Percentiles rank a stretch among this genome's conserved stretches.
Evolutionary conservation across 2,113 vertebrate genomes (phyloP).

Genomic region (Apodemus speciosus): DNA sequence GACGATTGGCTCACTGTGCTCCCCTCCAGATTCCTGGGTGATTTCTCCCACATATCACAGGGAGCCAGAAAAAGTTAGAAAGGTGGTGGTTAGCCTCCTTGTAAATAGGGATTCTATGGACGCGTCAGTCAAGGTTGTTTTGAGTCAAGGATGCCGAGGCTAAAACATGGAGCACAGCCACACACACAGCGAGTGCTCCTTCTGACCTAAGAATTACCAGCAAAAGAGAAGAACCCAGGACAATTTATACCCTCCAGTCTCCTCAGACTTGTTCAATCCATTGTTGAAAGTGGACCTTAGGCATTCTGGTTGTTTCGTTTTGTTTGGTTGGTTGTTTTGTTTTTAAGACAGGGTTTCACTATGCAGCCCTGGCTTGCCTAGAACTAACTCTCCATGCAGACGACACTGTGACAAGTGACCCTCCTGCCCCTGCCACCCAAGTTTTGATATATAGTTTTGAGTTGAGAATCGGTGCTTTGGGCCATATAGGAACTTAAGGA

Average conservation of each 20-base stretch:
- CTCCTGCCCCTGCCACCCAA: not conserved
- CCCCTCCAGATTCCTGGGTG: not conserved
- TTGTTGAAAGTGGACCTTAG: not conserved
- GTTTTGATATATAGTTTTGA: not conserved
- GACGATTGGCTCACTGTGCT: not conserved
- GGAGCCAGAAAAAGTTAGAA: slow-evolving; percentile 5
- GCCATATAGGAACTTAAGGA: not conserved
- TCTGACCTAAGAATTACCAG: not conserved
- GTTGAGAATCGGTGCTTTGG: slow-evolving; percentile 8
- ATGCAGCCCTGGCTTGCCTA: not conserved
- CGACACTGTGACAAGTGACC: not conserved
- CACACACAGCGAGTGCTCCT: not conserved
- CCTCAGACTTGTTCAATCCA: not conserved
- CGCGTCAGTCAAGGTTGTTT: slow-evolving; percentile 9
- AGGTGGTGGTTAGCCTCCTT: not conserved
- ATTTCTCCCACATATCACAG: not conserved
- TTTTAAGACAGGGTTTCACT: not conserved
- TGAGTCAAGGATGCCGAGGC: not conserved
- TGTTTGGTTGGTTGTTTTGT: not conserved
- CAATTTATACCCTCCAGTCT: not conserved
- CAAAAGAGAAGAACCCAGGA: not conserved
- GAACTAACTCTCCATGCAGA: not conserved
- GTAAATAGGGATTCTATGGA: slow-evolving; percentile 9
- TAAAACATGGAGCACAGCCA: not conserved
- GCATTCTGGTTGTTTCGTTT: not conserved